phyloP scores from a whole-genome alignment of 2,797 vertebrate genomes.

The Propithecus deckenii region DNA sequence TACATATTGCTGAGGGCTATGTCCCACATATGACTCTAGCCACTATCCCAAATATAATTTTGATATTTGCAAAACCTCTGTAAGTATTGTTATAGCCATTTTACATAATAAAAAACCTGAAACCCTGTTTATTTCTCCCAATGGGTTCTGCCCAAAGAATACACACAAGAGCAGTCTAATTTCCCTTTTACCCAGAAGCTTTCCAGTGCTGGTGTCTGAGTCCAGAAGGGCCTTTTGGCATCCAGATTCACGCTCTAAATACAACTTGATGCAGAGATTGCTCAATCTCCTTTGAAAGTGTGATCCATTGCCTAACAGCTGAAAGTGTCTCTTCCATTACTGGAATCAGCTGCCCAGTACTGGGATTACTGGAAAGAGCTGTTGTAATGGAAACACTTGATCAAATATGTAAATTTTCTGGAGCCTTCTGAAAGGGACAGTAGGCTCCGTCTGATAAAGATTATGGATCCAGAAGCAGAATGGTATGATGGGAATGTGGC shows the following conservation, averaged over 20 bases:
- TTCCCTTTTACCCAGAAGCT: not conserved
- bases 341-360: constrained; percentile 25
- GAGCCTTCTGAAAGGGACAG: not conserved
- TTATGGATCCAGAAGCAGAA: not conserved
- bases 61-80: not conserved
- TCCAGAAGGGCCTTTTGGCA: not conserved
- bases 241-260: constrained; percentile 12
- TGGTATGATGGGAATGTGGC: not conserved
- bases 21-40: not conserved
- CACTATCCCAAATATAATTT: not conserved
- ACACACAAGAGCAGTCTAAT: not conserved
- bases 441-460: not conserved
- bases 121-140: not conserved
- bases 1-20: not conserved
- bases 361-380: constrained; percentile 43
- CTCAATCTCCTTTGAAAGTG: constrained; percentile 34
- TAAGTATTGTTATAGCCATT: not conserved
- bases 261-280: constrained; percentile 48
- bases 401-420: not conserved
- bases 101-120: not conserved
- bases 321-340: constrained; percentile 31
- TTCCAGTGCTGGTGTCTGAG: not conserved
- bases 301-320: constrained; percentile 29
- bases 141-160: not conserved
- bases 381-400: constrained; percentile 10